A percentile compares a stretch with the other conserved stretches of the same genome.
Evolutionary conservation across 2,888 invertebrate genomes (phyloP).

Genomic region (Callimorpha dominula): DNA sequence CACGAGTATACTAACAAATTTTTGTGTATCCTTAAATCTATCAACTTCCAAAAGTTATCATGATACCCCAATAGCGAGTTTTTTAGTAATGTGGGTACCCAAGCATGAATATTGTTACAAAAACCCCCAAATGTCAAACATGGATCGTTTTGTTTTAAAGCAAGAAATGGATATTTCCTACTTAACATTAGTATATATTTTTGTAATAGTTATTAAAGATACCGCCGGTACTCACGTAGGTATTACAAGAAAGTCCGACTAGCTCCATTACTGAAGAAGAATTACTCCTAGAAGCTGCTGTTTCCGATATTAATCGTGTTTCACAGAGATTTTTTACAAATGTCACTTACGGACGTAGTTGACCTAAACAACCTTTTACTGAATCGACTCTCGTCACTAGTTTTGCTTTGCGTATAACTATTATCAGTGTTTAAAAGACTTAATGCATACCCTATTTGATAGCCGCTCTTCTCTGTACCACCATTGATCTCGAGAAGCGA

Average conservation of each 20-base stretch:
- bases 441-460: no score
- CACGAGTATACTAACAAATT: slow-evolving; percentile 60
- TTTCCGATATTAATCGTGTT: no score
- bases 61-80: background rate
- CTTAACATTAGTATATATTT: background rate
- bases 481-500: no score
- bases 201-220: background rate
- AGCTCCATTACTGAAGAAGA: no score
- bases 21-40: slow-evolving; percentile 66
- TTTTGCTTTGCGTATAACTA: no score
- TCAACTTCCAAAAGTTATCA: slow-evolving; percentile 41
- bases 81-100: background rate
- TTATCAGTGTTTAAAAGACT: no score
- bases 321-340: no score
- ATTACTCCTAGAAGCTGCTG: no score
- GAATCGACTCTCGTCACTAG: no score
- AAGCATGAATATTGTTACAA: background rate
- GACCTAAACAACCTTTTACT: no score
- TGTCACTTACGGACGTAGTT: no score
- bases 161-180: background rate
- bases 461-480: no score
- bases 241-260: background rate
- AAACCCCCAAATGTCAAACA: background rate
- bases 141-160: background rate
- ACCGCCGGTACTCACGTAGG: background rate